Conservation (phyloP, 2,113 vertebrate species). For the Platanista minor region DNA sequence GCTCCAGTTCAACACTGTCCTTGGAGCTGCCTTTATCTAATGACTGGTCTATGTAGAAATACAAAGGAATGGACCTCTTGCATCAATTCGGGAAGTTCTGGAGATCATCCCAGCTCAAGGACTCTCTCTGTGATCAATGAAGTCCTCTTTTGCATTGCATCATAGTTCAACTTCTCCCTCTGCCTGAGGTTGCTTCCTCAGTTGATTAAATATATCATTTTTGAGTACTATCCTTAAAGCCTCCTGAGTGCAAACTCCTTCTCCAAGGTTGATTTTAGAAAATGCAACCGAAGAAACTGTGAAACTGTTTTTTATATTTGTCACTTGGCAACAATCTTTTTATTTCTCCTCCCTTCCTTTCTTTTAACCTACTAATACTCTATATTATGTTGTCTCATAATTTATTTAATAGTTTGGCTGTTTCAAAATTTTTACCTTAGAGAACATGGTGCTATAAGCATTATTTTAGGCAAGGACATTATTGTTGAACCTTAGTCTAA, state of each 20-base stretch:
- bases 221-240: neutral
- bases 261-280: neutral
- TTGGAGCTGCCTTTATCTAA: neutral
- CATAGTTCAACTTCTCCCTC: neutral
- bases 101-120: neutral
- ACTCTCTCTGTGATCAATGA: neutral
- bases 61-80: neutral
- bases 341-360: neutral
- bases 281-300: neutral
- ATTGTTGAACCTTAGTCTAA: neutral
- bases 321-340: neutral
- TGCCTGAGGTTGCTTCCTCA: neutral
- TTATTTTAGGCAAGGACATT: neutral
- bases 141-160: fast-evolving
- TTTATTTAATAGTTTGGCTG: neutral
- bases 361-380: neutral
- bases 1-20: fast-evolving
- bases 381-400: neutral
- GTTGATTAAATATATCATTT: neutral
- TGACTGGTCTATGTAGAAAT: neutral
- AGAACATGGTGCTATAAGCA: neutral
- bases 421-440: neutral
- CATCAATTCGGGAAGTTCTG: neutral
- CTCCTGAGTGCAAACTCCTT: neutral
- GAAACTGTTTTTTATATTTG: neutral